Evolutionary conservation across 92 coral and sea anemone species (phyloP).

Genomic region (Metridium senile): DNA sequence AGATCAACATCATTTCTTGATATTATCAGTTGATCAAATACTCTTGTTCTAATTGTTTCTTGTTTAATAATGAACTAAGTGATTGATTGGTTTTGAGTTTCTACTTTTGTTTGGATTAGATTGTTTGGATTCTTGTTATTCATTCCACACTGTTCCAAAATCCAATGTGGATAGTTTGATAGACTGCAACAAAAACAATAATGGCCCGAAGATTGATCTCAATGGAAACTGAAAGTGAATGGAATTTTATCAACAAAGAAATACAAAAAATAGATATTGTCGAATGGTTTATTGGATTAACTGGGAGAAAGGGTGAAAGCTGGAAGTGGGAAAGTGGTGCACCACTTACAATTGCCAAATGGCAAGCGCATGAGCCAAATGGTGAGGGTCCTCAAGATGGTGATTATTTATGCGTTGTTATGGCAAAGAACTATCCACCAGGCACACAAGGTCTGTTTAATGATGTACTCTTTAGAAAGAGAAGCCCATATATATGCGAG

Average conservation of each 20-base stretch:
- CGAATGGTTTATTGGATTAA: constrained; percentile 11
- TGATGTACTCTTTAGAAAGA: not conserved
- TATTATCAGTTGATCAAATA: no score
- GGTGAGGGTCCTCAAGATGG: not conserved
- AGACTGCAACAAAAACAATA: not conserved
- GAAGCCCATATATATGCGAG: constrained; percentile 1
- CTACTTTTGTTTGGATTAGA: no score
- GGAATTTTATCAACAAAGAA: constrained; percentile 4
- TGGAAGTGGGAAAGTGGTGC: constrained; percentile 2
- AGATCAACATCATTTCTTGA: no score
- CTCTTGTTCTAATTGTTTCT: no score
- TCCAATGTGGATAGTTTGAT: not conserved
- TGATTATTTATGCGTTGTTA: not conserved
- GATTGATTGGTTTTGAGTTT: no score
- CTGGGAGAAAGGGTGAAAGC: not conserved
- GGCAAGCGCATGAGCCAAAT: not conserved
- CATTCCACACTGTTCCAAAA: not conserved
- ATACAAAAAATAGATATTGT: not conserved
- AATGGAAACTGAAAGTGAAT: constrained; percentile 24
- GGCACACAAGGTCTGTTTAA: not conserved
- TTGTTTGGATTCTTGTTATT: constrained; percentile 2
- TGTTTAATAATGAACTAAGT: no score
- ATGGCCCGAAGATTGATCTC: constrained; percentile 1
- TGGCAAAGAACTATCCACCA: not conserved
- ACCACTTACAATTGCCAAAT: not conserved